Base-by-base conservation (phyloP, 2,797 vertebrate genomes). In the Labroides dimidiatus region DNA sequence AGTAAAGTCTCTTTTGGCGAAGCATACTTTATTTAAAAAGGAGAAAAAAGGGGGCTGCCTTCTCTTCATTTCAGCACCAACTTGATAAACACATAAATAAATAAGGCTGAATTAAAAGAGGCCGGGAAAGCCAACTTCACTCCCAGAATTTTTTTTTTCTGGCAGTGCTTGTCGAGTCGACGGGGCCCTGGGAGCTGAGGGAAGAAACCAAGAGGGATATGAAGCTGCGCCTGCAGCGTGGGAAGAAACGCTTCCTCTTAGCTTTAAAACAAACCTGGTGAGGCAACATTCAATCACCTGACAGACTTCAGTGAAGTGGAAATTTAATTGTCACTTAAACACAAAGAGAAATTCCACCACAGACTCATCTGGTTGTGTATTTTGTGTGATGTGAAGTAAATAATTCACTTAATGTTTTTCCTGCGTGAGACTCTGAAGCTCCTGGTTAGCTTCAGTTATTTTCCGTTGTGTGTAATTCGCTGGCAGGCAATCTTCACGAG, bases 31-130 rank as follows among this genome's bases (percentile, higher is more conserved):
- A 78, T 69, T 59, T 41, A 17, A 39, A 48, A 44, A 5, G 0
- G 19, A 45, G 0, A 15, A 47, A n/a, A 27, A 27, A 27, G 24
- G 24, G 23, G 30, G n/a, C 17, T 45, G 45, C 33, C 13, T 59
- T 82, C 49, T 69, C 44, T 16, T 71, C 42, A 36, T 72, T 79
- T 77, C 51, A 50, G 64, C 54, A 54, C 55, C 61, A 78, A 75
- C 55, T 62, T 64, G 76, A 76, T 69, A 77, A 66, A 78, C 72
- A 47, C 30, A 23, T 63, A 79, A 82, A 69, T 78, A 78, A 68
- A 77, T 75, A 80, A 50, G 52, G 60, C 49, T 53, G 65, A 65
- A 74, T 69, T 60, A 47, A 74, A 81, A 72, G 54, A 56, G 19
- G 23, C 33, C 6, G 30, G 53, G 42, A n/a, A 33, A 36, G 75